These are phyloP conservation scores for Pogona vitticeps DNA, from an alignment of 2,113 vertebrate species.

Conservation along the genomic window DNA sequence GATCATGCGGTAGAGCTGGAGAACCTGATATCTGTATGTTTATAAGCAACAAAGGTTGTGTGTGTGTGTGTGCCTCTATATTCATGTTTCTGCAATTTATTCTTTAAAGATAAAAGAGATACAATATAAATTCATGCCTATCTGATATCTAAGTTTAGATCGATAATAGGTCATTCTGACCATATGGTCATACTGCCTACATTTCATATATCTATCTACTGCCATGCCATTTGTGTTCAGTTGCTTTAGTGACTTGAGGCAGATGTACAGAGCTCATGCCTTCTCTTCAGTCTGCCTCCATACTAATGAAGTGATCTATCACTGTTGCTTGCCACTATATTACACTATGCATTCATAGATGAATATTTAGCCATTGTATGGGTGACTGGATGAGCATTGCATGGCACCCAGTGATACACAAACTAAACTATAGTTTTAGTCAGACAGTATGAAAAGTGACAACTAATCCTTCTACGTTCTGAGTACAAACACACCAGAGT, in stretches of 20 bases:
- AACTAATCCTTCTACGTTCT: conserved; percentile 81
- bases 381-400: conserved; percentile 66
- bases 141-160: neutral
- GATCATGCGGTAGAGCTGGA: neutral
- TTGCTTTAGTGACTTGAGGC: conserved; percentile 74
- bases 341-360: conserved; percentile 60
- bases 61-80: neutral
- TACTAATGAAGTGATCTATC: conserved; percentile 86
- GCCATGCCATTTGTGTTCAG: conserved; percentile 41
- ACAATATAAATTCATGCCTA: neutral
- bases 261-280: conserved; percentile 70
- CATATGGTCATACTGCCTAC: neutral
- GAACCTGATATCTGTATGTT: neutral
- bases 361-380: conserved; percentile 78
- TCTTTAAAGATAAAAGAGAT: conserved; percentile 28
- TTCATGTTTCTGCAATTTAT: conserved; percentile 11
- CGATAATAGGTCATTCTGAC: neutral
- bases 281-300: conserved; percentile 71
- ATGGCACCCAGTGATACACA: conserved; percentile 71
- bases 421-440: conserved; percentile 82
- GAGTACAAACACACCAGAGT: conserved; percentile 78
- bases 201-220: neutral
- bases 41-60: neutral
- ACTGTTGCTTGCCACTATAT: conserved; percentile 71
- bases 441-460: conserved; percentile 73